Evolutionary conservation across 30 jellyfish, hydroid and myxozoan species (phyloP), one percentile per base, ranked within the genome.

Genomic region (Nemopilema nomurai): DNA sequence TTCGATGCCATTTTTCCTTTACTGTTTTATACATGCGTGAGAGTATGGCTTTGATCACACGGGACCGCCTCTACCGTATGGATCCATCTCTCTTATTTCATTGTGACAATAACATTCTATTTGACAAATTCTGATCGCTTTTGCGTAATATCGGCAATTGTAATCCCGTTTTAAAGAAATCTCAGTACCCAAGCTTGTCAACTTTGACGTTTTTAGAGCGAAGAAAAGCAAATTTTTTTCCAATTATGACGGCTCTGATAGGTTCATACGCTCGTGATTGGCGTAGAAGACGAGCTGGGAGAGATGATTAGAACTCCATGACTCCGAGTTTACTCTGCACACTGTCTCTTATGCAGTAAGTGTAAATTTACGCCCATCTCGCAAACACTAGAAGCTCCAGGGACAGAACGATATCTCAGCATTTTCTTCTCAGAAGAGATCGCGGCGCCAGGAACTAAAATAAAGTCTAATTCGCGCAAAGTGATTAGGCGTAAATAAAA

Each of bases 81-180:
- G 57, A 41, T 41, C 13, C 13, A 3, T 41, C 57, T 41, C 6
- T 41, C 13, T 13, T 13, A 6, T 41, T 6, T 13, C 57, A 41
- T 41, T 41, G 57, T 41, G 57, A 13, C 57, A 41, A 13, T 41
- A 41, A 41, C 71, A 26, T 53, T 64, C 62, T 52, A 52, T 51
- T 50, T 70, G 84, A 68, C 78, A 71, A 50, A 71, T 27, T 53
- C 76, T 82, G 90, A 52, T 82, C 69, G 90, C 74, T 82, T 69
- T 69, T 82, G 90, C 76, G 78, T 50, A 62, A 74, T 33, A 6
- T 49, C 77, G 74, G 52, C 82, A 71, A 69, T 82, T 82, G 78
- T 82, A 69, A 82, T 69, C 78, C 74, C 50, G 84, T 52, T 82
- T 49, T 30, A 25, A 26, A 73, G 51, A 73, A 30, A 13, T 32